phyloP scores from a whole-genome alignment of 2,888 invertebrate species.

The Priocnemis perturbator region DNA sequence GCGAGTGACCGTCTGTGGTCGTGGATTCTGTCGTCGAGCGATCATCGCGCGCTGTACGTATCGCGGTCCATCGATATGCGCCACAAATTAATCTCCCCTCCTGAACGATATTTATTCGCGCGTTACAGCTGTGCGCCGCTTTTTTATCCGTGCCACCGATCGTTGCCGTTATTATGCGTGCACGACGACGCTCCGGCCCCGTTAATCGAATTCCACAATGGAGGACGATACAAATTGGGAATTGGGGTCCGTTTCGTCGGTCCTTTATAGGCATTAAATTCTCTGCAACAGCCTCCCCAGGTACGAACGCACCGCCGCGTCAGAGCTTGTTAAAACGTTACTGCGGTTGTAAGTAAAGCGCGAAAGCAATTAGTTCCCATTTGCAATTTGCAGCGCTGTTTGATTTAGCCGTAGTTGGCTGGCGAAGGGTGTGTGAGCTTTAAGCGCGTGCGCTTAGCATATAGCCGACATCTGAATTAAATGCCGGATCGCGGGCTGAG shows the following conservation, averaged over 20 bases:
- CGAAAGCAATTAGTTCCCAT: conserved; percentile 61
- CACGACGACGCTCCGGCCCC: no score
- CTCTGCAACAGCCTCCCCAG: conserved; percentile 8
- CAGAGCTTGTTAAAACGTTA: conserved; percentile 56
- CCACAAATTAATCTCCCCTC: no score
- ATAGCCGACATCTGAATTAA: conserved; percentile 40
- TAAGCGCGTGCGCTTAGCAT: conserved; percentile 39
- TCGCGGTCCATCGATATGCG: no score
- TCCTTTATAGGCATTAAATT: conserved; percentile 36
- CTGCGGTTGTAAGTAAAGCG: conserved; percentile 57
- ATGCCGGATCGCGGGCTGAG: conserved; percentile 17
- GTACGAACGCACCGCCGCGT: conserved; percentile 33
- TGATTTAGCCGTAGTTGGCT: conserved; percentile 42
- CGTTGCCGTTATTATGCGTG: no score
- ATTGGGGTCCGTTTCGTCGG: conserved; percentile 23
- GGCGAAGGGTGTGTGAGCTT: conserved; percentile 21
- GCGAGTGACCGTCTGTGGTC: no score
- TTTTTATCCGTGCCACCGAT: no score
- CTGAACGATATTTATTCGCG: no score
- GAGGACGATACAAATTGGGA: conserved; percentile 28
- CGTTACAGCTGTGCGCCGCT: no score
- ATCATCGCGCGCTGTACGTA: no score
- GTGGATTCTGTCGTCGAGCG: no score
- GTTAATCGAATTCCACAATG: no score
- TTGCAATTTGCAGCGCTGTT: conserved; percentile 58